A percentile compares a stretch with the other conserved stretches of the same genome.
phyloP scores from a whole-genome alignment of 2,888 invertebrate species.

The Glyphotaelius pellucidus region DNA sequence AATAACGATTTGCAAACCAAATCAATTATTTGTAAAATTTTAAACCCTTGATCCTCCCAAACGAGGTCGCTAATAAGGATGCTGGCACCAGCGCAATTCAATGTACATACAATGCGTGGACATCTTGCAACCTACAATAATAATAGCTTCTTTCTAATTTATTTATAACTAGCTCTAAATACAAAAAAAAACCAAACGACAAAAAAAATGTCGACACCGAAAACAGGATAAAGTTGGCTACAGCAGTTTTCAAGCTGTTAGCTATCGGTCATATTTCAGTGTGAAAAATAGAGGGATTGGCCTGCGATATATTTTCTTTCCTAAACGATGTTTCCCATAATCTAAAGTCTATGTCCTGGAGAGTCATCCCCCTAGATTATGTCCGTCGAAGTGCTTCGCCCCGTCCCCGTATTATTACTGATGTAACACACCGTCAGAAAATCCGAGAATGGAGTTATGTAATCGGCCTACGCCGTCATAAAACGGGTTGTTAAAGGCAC shows the following conservation, averaged over 20 bases:
- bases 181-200: neutral
- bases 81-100: no score
- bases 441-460: constrained; percentile 2
- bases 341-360: neutral
- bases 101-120: no score
- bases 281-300: neutral
- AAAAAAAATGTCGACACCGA: neutral
- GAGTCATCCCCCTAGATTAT: neutral
- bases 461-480: constrained; percentile 15
- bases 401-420: neutral
- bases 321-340: neutral
- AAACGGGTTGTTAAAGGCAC: constrained; percentile 30
- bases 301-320: neutral
- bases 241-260: no score
- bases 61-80: no score
- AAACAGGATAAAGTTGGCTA: neutral
- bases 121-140: no score
- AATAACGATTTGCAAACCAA: no score
- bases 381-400: neutral
- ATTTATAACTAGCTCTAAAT: no score
- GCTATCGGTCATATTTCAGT: neutral
- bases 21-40: no score
- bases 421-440: neutral
- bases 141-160: no score
- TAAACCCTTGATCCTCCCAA: no score